Conservation (phyloP, 1,140 invertebrate genomes). For the Lordiphosa mommai region DNA sequence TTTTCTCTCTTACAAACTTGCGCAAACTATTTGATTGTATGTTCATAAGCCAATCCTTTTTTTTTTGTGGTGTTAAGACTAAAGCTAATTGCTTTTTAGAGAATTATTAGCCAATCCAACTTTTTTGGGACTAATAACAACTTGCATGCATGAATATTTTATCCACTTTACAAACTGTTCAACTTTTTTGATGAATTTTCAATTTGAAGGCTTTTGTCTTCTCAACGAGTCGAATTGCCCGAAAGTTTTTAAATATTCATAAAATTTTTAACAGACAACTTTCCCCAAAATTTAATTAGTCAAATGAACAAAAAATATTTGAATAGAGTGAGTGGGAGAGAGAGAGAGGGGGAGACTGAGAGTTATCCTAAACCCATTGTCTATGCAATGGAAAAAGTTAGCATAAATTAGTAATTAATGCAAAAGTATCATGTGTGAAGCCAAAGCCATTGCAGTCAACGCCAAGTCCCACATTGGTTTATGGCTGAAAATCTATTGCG, state of each 20-base stretch:
- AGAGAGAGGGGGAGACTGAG: slow-evolving; percentile 10
- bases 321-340: slow-evolving; percentile 6
- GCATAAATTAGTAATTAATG: slow-evolving; percentile 69
- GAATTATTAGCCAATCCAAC: slow-evolving; percentile 65
- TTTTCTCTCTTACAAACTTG: too few species aligned
- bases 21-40: background rate
- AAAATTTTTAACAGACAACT: slow-evolving; percentile 66
- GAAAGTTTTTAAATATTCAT: slow-evolving; percentile 72
- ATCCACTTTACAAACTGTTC: slow-evolving; percentile 62
- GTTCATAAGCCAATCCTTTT: background rate
- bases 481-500: slow-evolving; percentile 66
- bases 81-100: slow-evolving; percentile 62
- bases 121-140: slow-evolving; percentile 60
- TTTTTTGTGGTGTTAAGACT: slow-evolving; percentile 20
- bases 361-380: slow-evolving; percentile 27
- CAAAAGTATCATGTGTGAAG: slow-evolving; percentile 22
- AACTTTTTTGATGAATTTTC: slow-evolving; percentile 77
- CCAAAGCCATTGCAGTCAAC: background rate
- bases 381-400: slow-evolving; percentile 28
- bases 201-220: slow-evolving; percentile 71
- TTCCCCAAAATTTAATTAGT: slow-evolving; percentile 66
- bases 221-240: slow-evolving; percentile 23
- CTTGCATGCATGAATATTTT: slow-evolving; percentile 72
- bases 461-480: slow-evolving; percentile 31
- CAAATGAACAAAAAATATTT: slow-evolving; percentile 64